Conservation (phyloP, 2,888 invertebrate genomes). For the Eilema sororculum region DNA sequence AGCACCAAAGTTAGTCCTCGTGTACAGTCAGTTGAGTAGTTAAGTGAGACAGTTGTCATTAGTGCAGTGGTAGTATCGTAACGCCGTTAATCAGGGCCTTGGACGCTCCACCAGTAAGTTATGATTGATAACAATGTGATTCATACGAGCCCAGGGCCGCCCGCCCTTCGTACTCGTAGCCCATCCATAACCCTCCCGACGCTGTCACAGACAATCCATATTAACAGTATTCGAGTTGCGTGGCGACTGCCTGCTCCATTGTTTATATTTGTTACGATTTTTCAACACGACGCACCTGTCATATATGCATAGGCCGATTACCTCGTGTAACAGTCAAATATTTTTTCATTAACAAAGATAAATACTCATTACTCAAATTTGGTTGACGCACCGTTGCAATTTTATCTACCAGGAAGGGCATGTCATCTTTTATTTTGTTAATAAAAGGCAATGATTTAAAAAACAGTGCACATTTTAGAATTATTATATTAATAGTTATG, state of each 20-base stretch:
- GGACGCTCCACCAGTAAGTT: conserved; percentile 78
- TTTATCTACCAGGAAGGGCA: conserved; percentile 7
- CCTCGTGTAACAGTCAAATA: conserved; percentile 39
- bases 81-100: conserved; percentile 67
- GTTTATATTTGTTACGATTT: conserved; percentile 49
- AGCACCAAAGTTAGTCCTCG: not conserved
- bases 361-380: conserved; percentile 27
- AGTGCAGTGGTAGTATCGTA: conserved; percentile 51
- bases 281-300: conserved; percentile 46
- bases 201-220: conserved; percentile 72
- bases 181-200: conserved; percentile 72
- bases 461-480: not conserved
- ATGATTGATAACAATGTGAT: conserved; percentile 81
- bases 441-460: not conserved
- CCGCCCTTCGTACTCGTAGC: conserved; percentile 51
- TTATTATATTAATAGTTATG: not conserved
- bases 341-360: conserved; percentile 38
- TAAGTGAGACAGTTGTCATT: conserved; percentile 52
- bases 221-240: conserved; percentile 57
- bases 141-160: conserved; percentile 57
- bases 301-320: conserved; percentile 46
- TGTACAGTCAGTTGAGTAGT: conserved; percentile 18
- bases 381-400: conserved; percentile 24
- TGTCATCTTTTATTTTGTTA: not conserved
- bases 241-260: conserved; percentile 43